A percentile compares a stretch with the other conserved stretches of the same genome.
These are phyloP conservation scores for Drosophila arizonae DNA, from an alignment of 1,140 invertebrate genomes.

Conservation along the genomic window DNA sequence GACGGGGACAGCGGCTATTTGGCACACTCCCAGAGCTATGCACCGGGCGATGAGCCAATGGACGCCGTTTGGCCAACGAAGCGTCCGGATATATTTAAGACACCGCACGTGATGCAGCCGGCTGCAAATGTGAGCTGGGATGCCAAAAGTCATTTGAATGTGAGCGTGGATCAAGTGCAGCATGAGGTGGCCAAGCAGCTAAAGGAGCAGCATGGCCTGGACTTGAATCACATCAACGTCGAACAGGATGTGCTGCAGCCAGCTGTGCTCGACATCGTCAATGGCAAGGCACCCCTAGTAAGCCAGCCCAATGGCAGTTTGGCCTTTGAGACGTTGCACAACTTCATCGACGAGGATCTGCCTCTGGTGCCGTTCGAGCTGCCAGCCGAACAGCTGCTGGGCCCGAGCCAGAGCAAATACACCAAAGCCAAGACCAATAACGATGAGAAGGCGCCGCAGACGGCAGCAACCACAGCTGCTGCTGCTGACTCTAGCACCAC, in stretches of 20 bases:
- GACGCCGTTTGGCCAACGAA: conserved; percentile 63
- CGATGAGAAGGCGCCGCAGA: conserved; percentile 63
- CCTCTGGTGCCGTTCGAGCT: conserved; percentile 70
- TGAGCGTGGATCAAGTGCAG: conserved; percentile 59
- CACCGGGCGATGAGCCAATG: conserved; percentile 38
- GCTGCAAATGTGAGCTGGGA: conserved; percentile 58
- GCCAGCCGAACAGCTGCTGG: conserved; percentile 35
- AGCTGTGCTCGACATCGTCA: conserved; percentile 60
- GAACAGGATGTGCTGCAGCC: conserved; percentile 58
- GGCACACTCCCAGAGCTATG: conserved; percentile 58
- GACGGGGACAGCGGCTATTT: conserved; percentile 85
- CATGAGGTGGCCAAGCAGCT: conserved; percentile 52
- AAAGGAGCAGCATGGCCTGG: conserved; percentile 63
- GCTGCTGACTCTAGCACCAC: neutral
- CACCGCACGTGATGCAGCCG: conserved; percentile 4
- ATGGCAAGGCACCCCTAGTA: conserved; percentile 54
- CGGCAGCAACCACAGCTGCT: conserved; percentile 7
- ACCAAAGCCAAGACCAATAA: conserved; percentile 63
- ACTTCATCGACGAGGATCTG: conserved; percentile 65
- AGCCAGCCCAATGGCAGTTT: conserved; percentile 34
- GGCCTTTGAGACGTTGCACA: conserved; percentile 56
- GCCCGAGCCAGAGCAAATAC: conserved; percentile 50
- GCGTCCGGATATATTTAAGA: conserved; percentile 49
- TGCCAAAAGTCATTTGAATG: conserved; percentile 67
- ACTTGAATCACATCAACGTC: conserved; percentile 60